Evolutionary conservation across 2,888 invertebrate genomes (phyloP).

Genomic region (Epirrhoe alternata): DNA sequence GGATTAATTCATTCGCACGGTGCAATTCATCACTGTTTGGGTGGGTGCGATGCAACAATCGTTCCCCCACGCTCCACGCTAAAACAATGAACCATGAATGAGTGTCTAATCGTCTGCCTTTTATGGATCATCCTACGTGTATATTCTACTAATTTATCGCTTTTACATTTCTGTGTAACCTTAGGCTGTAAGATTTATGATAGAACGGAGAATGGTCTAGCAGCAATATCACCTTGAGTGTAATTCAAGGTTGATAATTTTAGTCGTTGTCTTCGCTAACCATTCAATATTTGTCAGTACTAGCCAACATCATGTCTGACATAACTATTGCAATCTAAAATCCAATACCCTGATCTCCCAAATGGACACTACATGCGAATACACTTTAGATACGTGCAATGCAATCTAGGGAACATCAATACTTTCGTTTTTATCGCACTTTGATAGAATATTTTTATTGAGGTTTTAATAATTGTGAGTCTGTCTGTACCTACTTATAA

Average conservation of each 20-base stretch:
- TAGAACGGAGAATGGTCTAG: no score
- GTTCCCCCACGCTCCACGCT: conserved; percentile 63
- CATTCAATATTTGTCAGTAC: background rate
- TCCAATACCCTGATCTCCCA: background rate
- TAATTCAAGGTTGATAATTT: background rate
- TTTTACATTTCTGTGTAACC: conserved; percentile 30
- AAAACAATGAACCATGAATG: conserved; percentile 70
- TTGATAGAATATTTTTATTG: no score
- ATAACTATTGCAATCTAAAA: no score
- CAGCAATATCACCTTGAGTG: background rate
- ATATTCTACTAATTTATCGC: conserved; percentile 57
- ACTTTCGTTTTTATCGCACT: background rate
- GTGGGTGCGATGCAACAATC: conserved; percentile 79
- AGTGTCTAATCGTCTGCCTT: conserved; percentile 60
- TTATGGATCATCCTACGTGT: conserved; percentile 63
- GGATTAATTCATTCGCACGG: conserved; percentile 70
- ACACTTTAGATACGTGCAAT: background rate
- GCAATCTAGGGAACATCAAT: background rate
- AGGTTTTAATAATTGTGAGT: background rate
- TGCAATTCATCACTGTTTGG: conserved; percentile 69
- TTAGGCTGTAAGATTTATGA: conserved; percentile 10
- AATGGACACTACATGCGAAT: background rate
- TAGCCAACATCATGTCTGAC: background rate
- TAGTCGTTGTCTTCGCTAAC: background rate
- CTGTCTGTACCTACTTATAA: no score